Base-by-base conservation (phyloP, 2,797 vertebrate genomes). In the Esox masquinongy region DNA sequence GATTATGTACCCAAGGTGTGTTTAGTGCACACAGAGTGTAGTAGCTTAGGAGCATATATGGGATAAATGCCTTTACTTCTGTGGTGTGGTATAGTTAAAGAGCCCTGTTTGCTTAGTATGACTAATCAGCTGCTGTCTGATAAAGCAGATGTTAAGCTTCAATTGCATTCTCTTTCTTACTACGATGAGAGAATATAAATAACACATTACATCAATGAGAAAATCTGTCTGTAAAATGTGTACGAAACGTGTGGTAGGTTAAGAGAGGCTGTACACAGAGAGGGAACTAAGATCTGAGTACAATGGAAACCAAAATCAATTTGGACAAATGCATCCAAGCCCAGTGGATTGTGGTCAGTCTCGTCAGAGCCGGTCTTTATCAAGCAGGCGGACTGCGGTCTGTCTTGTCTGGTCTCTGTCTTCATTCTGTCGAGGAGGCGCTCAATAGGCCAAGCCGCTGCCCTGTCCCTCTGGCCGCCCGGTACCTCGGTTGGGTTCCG, bases 401-500 rank as follows among this genome's bases (percentile, higher is more conserved):
- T 39, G 67, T 39, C 67, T n/a, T 73, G 83, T 77, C 70, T 56
- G 29, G 24, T 79, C 83, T 77, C 72, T 77, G 80, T 84, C 84
- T 89, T 84, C 83, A 86, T 85, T 88, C 74, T 88, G 80, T 89
- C 79, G 36, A 81, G 22, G 71, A 73, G 76, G 56, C 69, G 77
- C 80, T 83, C 83, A 80, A 87, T 83, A 81, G 66, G 50, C 14
- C 6, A 22, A 12, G 5, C 59, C 50, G 73, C 77, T 68, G 9
- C 16, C 75, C 22, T 73, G 72, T 74, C 71, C 74, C 81, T 82
- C 77, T 51, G 22, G 78, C 81, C 86, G 90, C 88, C 90, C 88
- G 82, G 87, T 92, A 89, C 92, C 90, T 88, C 85, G 87, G 88
- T 90, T 89, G 87, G 89, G 92, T 87, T 51, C 76, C 81, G 78